These are phyloP conservation scores for Lordiphosa stackelbergi DNA, from an alignment of 1,140 invertebrate species.

Conservation along the genomic window DNA sequence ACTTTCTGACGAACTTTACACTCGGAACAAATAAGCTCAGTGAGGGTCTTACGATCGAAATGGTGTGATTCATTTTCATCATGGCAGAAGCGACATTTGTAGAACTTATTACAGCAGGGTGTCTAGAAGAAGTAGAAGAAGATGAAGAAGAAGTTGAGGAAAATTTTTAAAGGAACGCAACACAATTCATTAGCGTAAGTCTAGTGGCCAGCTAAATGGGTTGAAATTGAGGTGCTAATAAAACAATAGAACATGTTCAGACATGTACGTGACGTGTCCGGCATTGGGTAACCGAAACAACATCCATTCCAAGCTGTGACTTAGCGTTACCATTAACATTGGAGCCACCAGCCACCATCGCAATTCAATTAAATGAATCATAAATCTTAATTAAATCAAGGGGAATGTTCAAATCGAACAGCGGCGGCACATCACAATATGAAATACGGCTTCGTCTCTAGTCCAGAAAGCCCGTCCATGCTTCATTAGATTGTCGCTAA, in stretches of 20 bases:
- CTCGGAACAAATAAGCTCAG: constrained; percentile 87
- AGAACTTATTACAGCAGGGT: constrained; percentile 91
- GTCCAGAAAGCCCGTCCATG: constrained; percentile 11
- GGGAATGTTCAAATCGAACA: constrained; percentile 15
- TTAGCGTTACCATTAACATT: constrained; percentile 52
- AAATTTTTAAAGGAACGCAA: constrained; percentile 19
- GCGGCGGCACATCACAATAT: neutral
- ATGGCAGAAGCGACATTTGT: constrained; percentile 92
- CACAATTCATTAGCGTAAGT: constrained; percentile 28
- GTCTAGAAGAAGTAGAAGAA: constrained; percentile 80
- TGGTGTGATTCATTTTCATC: constrained; percentile 90
- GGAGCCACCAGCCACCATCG: constrained; percentile 3
- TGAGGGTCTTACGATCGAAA: constrained; percentile 88
- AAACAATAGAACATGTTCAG: constrained; percentile 12
- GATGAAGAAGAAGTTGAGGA: constrained; percentile 9
- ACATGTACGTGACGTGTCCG: constrained; percentile 11
- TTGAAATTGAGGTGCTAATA: constrained; percentile 39
- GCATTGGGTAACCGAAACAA: constrained; percentile 10
- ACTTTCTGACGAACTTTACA: constrained; percentile 90
- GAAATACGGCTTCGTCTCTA: neutral
- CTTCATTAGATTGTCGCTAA: constrained; percentile 55
- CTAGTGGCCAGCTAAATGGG: constrained; percentile 1
- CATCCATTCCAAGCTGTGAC: constrained; percentile 14
- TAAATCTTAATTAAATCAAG: constrained; percentile 53
- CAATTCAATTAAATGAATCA: constrained; percentile 25